phyloP scores from a whole-genome alignment of 30 jellyfish, hydroid and myxozoan species.

The Turritopsis dohrnii region DNA sequence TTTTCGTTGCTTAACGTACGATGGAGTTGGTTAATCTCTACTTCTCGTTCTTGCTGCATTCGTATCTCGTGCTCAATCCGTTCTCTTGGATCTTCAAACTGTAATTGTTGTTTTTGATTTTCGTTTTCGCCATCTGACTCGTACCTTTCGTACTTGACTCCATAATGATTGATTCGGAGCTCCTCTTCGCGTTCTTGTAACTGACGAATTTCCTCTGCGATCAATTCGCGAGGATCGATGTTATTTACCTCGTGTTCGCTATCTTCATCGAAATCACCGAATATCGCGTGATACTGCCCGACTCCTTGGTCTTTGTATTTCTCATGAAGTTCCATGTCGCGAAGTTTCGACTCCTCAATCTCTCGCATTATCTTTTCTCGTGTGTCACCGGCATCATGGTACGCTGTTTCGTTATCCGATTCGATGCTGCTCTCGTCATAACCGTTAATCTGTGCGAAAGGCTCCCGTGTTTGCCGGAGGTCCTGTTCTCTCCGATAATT shows the following conservation, averaged over 20 bases:
- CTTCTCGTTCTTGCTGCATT: slow-evolving; percentile 2
- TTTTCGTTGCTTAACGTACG: slow-evolving; percentile 15
- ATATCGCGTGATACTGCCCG: neutral
- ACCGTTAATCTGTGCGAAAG: neutral
- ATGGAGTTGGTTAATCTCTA: slow-evolving; percentile 14
- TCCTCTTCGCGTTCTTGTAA: slow-evolving; percentile 26
- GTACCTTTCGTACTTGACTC: neutral
- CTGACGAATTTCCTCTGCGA: slow-evolving; percentile 15
- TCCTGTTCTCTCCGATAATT: slow-evolving; percentile 18
- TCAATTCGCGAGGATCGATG: slow-evolving; percentile 26
- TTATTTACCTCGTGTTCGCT: neutral
- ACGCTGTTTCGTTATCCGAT: neutral
- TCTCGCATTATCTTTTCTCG: slow-evolving; percentile 36
- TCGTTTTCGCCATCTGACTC: neutral
- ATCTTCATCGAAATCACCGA: neutral
- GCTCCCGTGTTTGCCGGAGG: slow-evolving; percentile 8
- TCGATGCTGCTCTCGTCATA: slow-evolving; percentile 16
- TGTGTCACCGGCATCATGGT: slow-evolving; percentile 12
- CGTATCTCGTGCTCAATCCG: slow-evolving; percentile 16
- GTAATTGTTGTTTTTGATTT: neutral
- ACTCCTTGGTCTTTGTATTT: slow-evolving; percentile 24
- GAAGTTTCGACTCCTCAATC: slow-evolving; percentile 27
- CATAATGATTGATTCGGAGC: neutral
- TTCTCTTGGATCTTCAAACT: slow-evolving; percentile 19
- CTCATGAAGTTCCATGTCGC: slow-evolving; percentile 33